Evolutionary conservation across 2,113 vertebrate genomes (phyloP), one percentile per base, ranked within the genome.

Genomic region (Rafetus swinhoei): DNA sequence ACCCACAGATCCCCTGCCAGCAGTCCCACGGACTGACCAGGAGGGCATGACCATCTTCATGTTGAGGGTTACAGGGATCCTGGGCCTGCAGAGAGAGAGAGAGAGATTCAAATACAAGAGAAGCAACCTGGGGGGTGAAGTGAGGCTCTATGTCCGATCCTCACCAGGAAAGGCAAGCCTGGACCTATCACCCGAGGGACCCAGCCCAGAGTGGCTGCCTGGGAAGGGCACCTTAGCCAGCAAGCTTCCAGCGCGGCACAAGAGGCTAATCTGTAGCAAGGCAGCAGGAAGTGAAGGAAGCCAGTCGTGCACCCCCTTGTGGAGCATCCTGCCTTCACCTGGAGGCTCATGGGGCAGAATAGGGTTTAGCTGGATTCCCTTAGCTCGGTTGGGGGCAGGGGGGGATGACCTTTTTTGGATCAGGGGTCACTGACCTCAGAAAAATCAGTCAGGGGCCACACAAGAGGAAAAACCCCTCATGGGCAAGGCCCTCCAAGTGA

Each of bases 11-110:
- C 32, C 32, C 59, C 25, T 2, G 1, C 69, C 89, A 55, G 32
- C 14, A 1, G 1, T 84, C n/a, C 65, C 29, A 9, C 62, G 62
- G 55, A 98, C 98, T 99, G 96, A 99, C 99, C 99, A 99, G 52
- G 99, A 99, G 4, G 99, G 99, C 99, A 99, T 99, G 35, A 97
- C 97, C 98, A 98, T 97, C 97, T 98, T 99, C 99, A 99, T 99
- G 98, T 99, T 99, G 90, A 99, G 99, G 56, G 99, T 99, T 96
- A 99, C 99, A 0, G 99, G 99, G 90, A 99, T 99, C 89, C 97
- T 96, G 29, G 99, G 99, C 95, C 99, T 99, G 97, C 4, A 3
- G n/a, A 74, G 59, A 95, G 32, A n/a, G 57, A n/a, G 57, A 93
- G 90, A 93, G 90, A 39, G 15, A 21, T 69, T 18, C 18, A 65